Percentiles rank a stretch among this genome's conserved stretches.
phyloP scores from a whole-genome alignment of 2,113 vertebrate genomes.

The Lathamus discolor region DNA sequence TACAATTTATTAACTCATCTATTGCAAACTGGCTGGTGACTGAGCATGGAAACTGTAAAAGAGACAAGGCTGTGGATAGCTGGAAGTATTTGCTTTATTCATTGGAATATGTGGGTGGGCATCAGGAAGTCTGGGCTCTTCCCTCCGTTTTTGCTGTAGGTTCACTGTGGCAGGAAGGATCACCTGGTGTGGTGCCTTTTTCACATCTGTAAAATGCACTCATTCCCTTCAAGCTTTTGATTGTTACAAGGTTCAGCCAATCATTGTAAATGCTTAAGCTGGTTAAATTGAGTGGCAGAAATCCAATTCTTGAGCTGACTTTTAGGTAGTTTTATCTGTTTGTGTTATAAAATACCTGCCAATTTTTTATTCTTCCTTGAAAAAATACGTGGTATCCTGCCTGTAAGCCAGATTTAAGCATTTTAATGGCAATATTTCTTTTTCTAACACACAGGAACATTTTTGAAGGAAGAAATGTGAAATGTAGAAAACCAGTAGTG shows the following conservation, averaged over 20 bases:
- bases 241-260: neutral
- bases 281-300: neutral
- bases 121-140: neutral
- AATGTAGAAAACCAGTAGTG: neutral
- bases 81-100: accelerated
- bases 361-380: neutral
- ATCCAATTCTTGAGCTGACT: neutral
- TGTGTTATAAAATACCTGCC: neutral
- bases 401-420: neutral
- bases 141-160: neutral
- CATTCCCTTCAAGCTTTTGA: neutral
- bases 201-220: neutral
- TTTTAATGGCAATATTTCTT: neutral
- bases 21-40: neutral
- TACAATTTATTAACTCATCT: neutral
- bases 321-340: neutral
- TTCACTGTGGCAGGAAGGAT: neutral
- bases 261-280: neutral
- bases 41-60: neutral
- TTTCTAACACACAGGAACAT: neutral
- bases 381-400: neutral
- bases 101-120: neutral
- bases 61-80: neutral
- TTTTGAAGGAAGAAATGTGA: neutral
- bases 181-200: neutral